These are phyloP conservation scores for Cryptocephalus moraei DNA, from an alignment of 2,888 invertebrate species.

Conservation along the genomic window DNA sequence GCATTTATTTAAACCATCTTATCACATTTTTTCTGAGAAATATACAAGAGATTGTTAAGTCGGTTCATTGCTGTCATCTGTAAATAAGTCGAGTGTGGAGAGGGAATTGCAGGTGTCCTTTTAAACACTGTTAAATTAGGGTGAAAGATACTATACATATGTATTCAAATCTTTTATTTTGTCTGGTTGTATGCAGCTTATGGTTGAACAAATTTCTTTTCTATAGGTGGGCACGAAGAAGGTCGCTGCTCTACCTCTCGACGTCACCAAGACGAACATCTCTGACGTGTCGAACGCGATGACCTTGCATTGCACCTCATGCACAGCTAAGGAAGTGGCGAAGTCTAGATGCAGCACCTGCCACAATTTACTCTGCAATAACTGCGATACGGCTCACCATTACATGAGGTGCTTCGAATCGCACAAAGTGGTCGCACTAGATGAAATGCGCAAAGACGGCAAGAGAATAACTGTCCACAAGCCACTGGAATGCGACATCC, in stretches of 20 bases:
- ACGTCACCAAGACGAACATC: slow-evolving; percentile 79
- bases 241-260: slow-evolving; percentile 69
- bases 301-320: slow-evolving; percentile 76
- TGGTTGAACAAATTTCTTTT: background rate
- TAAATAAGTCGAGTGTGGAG: too few species aligned
- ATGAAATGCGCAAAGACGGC: slow-evolving; percentile 68
- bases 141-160: too few species aligned
- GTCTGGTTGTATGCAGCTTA: background rate
- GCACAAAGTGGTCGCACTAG: slow-evolving; percentile 82
- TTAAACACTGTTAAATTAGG: too few species aligned
- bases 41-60: too few species aligned
- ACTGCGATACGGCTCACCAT: slow-evolving; percentile 91
- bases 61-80: too few species aligned
- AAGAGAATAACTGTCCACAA: slow-evolving; percentile 79
- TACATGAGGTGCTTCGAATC: slow-evolving; percentile 96
- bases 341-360: slow-evolving; percentile 92
- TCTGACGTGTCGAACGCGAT: slow-evolving; percentile 65
- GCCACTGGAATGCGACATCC: slow-evolving; percentile 74
- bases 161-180: too few species aligned
- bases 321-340: slow-evolving; percentile 90
- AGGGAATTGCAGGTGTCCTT: too few species aligned
- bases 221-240: slow-evolving; percentile 61
- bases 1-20: too few species aligned
- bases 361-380: slow-evolving; percentile 85
- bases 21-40: too few species aligned